Evolutionary conservation across 2,888 invertebrate genomes (phyloP), one percentile per base, ranked within the genome.

Genomic region (Lithophane leautieri): DNA sequence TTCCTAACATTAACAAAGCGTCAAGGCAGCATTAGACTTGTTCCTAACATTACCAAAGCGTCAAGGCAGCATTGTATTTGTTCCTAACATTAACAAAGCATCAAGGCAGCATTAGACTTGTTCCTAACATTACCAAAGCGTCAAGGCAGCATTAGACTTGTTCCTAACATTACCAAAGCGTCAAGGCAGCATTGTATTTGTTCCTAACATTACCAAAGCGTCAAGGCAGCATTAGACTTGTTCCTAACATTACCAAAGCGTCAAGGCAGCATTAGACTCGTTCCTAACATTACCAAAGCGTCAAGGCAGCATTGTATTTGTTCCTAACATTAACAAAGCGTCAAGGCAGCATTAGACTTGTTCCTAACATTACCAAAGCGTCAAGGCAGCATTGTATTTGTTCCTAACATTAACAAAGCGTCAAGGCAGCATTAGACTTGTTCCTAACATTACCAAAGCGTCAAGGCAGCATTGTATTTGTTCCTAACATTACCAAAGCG

Each of bases 171-270:
- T n/a, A n/a, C n/a, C n/a, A n/a, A 54, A 54, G 1, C 4, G 8
- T 56, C 14, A 40, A 50, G 40, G 19, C 58, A 12, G 12, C 62
- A 28, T 60, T 73, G 62, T 78, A 47, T 12, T 71, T 34, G 28
- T 28, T 40, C 9, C 22, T 6, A n/a, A n/a, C 28, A 50, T 52
- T 34, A 76, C 22, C n/a, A 54, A n/a, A 11, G 0, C 4, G 7
- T 56, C 14, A 40, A 50, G n/a, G n/a, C n/a, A n/a, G n/a, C n/a
- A n/a, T n/a, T n/a, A n/a, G n/a, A n/a, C n/a, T n/a, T n/a, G n/a
- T n/a, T n/a, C n/a, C n/a, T n/a, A n/a, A n/a, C n/a, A n/a, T n/a
- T n/a, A n/a, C n/a, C n/a, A n/a, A 54, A 54, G 1, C 4, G 8
- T 56, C 14, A 40, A 50, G 40, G 19, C 58, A 12, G 12, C 62